Evolutionary conservation across 2,888 invertebrate genomes (phyloP).

Genomic region (Apotomis betuletana): DNA sequence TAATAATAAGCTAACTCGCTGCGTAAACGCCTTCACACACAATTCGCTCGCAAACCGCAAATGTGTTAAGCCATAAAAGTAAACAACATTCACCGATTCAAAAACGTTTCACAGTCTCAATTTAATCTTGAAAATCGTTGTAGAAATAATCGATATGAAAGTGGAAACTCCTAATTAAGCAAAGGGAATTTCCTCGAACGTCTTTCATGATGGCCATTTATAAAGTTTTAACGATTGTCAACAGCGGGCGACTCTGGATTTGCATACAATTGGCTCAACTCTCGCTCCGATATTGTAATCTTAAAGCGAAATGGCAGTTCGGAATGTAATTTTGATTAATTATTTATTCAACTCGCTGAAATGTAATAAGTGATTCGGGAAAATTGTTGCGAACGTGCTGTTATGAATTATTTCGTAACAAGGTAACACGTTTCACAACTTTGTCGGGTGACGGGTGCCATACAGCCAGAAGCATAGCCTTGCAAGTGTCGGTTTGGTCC

Average conservation of each 20-base stretch:
- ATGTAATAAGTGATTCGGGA: conserved; percentile 15
- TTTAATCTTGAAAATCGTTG: conserved; percentile 50
- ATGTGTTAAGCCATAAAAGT: too few relatives aligned
- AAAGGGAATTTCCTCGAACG: conserved; percentile 64
- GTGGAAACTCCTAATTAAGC: conserved; percentile 75
- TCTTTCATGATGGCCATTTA: conserved; percentile 66
- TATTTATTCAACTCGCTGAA: conserved; percentile 4
- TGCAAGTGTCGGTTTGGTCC: too few relatives aligned
- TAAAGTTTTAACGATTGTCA: conserved; percentile 73
- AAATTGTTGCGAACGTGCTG: background rate
- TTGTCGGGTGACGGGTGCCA: too few relatives aligned
- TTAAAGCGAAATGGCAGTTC: conserved; percentile 24
- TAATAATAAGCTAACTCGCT: too few relatives aligned
- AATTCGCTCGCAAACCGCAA: too few relatives aligned
- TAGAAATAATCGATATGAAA: conserved; percentile 50
- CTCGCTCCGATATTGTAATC: conserved; percentile 31
- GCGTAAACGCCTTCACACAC: too few relatives aligned
- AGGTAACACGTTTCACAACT: too few relatives aligned
- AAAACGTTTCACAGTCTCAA: background rate
- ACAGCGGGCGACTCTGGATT: conserved; percentile 46
- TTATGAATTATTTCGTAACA: conserved; percentile 5
- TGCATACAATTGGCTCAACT: conserved; percentile 38
- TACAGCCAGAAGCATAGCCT: too few relatives aligned
- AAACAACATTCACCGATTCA: background rate
- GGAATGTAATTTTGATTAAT: conserved; percentile 31